Base-by-base conservation (phyloP, 2,797 vertebrate species). In the Characodon lateralis region DNA sequence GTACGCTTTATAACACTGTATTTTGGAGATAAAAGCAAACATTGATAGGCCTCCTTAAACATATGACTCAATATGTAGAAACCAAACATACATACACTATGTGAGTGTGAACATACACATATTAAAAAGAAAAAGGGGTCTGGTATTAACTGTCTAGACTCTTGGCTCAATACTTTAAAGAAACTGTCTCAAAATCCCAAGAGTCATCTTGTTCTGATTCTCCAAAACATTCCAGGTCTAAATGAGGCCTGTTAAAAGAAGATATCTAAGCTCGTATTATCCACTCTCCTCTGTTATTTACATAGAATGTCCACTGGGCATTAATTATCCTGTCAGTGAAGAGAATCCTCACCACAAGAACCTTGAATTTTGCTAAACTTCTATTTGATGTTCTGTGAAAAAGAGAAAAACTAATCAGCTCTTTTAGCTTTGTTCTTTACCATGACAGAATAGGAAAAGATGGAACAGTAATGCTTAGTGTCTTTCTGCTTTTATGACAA, bases 191-290 rank as follows among this genome's bases (percentile, higher is more conserved):
- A 24, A 79, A 77, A 41, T 53, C 61, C 22, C 78, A 77, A 74
- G 79, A 46, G 41, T 78, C 35, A 43, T 71, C 56, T 28, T 69
- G 71, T 80, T 65, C 24, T 2, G 76, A 78, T 78, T 71, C 69
- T 41, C 66, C 51, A 35, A 75, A 78, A 72, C 61, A 48, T 76
- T 43, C 41, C 28, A 16, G 41, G 39, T 68, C 41, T 68, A 50
- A 39, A 43, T 88, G 88, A 89, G 85, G 88, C 87, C 72, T 77
- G 41, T 85, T 91, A 86, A 81, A 70, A 75, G 70, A 61, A 58
- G 78, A 28, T 51, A 46, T 43, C 41, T 24, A 46, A 68, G 66
- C 66, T 68, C 13, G 41, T 18, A 46, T 59, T 61, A 43, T 73
- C 56, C 56, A 14, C 18, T 51, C 18, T 22, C 6, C 70, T 71